Evolutionary conservation across 2,888 invertebrate genomes (phyloP), one percentile per base, ranked within the genome.

Genomic region (Lissocephala sabroskyi): DNA sequence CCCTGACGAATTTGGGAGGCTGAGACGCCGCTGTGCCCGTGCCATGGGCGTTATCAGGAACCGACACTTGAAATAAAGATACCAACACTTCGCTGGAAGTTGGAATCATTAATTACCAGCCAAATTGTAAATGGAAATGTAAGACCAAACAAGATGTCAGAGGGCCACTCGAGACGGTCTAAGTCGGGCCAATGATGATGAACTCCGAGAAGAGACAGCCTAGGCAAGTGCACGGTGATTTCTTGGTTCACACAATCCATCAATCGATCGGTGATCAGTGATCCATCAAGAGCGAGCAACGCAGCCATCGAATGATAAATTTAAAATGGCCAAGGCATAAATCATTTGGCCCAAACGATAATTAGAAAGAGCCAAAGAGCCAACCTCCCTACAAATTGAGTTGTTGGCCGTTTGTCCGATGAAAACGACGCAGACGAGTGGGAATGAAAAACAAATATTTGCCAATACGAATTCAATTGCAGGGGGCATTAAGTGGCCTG

Each of bases 211-310:
- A 23, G 13, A 39, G 13, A 16, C 10, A 16, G 56, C 63, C 54
- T 61, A 62, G 58, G 60, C 68, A 71, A 71, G 68, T 70, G 68
- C 65, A 45, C 36, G 30, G 19, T 26, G 36, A 17, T 26, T 43
- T 44, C 14, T 35, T 52, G 57, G 58, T 67, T 73, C 73, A 75
- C 75, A 75, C 59, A 67, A 77, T 79, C 60, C 65, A 75, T 78
- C 79, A 78, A 66, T 49, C 59, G 66, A 70, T 67, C 65, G 63
- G n/a, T n/a, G n/a, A 29, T 36, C 47, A 56, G 49, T 59, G 59
- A 74, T 71, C 70, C 62, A 67, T 75, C 78, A 75, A 66, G 23
- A 35, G 59, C n/a, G n/a, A n/a, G n/a, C n/a, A n/a, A n/a, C n/a
- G n/a, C n/a, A n/a, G 56, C 50, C 62, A 65, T 66, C 63, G 32